phyloP scores from a whole-genome alignment of 1,140 invertebrate genomes.

The Macrosteles quadrilineatus region DNA sequence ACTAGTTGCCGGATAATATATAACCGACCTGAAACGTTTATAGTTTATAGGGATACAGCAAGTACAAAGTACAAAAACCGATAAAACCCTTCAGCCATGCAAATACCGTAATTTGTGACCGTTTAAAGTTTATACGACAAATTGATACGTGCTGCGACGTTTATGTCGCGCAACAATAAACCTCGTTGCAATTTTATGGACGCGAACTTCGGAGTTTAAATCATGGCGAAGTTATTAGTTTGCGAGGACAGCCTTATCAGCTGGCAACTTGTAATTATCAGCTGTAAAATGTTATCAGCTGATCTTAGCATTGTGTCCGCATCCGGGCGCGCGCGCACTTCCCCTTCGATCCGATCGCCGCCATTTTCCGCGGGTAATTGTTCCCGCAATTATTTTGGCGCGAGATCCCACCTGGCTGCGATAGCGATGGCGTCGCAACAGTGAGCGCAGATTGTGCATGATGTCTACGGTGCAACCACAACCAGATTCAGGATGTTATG shows the following conservation, averaged over 20 bases:
- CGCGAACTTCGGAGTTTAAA: conserved; percentile 2
- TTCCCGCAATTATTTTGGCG: neutral
- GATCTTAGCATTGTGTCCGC: conserved; percentile 23
- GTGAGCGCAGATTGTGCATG: too few relatives aligned
- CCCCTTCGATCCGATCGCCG: neutral
- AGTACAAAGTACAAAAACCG: neutral
- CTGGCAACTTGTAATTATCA: conserved; percentile 27
- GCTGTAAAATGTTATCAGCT: conserved; percentile 26
- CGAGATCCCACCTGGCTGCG: neutral
- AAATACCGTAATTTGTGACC: conserved; percentile 20
- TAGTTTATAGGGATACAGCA: too few relatives aligned
- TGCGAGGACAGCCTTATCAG: neutral
- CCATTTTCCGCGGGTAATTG: conserved; percentile 11
- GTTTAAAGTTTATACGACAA: conserved; percentile 19
- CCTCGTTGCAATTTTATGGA: conserved; percentile 11
- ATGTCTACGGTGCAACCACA: too few relatives aligned
- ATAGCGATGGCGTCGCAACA: too few relatives aligned
- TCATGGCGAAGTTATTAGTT: conserved; percentile 5
- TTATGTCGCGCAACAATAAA: conserved; percentile 10
- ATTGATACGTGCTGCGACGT: conserved; percentile 17
- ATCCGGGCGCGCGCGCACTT: neutral
- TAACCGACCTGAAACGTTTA: too few relatives aligned
- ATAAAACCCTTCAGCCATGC: conserved; percentile 2
- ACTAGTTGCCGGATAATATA: too few relatives aligned
- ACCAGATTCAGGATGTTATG: too few relatives aligned